Evolutionary conservation across 2,113 vertebrate genomes (phyloP).

Genomic region (Willisornis vidua): DNA sequence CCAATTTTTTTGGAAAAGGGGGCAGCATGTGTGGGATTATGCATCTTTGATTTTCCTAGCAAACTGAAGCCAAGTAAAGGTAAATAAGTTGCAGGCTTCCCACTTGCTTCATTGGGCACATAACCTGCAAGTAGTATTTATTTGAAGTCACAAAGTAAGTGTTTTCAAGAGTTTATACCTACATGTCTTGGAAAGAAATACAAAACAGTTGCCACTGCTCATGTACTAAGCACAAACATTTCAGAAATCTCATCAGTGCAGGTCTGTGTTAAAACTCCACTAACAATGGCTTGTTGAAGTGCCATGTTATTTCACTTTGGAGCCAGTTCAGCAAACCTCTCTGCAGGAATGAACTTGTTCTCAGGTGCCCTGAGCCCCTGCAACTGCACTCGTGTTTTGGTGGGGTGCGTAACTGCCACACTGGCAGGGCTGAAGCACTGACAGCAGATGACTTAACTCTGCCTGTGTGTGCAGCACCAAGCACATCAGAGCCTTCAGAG

Average conservation of each 20-base stretch:
- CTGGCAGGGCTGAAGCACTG: background rate
- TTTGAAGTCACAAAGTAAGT: background rate
- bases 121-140: background rate
- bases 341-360: background rate
- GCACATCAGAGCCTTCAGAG: background rate
- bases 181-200: background rate
- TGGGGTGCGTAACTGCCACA: fast-evolving
- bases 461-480: fast-evolving
- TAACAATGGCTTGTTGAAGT: background rate
- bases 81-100: background rate
- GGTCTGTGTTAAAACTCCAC: background rate
- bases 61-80: background rate
- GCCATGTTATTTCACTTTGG: fast-evolving
- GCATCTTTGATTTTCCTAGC: background rate
- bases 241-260: background rate
- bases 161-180: background rate
- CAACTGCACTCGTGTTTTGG: fast-evolving
- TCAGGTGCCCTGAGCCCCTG: background rate
- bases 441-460: background rate
- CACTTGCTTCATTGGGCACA: background rate
- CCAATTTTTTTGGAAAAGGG: background rate
- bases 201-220: background rate
- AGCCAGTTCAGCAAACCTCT: background rate
- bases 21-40: background rate
- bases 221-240: background rate